These are phyloP conservation scores for Drosophila tripunctata DNA, from an alignment of 2,888 invertebrate genomes.

Conservation along the genomic window DNA sequence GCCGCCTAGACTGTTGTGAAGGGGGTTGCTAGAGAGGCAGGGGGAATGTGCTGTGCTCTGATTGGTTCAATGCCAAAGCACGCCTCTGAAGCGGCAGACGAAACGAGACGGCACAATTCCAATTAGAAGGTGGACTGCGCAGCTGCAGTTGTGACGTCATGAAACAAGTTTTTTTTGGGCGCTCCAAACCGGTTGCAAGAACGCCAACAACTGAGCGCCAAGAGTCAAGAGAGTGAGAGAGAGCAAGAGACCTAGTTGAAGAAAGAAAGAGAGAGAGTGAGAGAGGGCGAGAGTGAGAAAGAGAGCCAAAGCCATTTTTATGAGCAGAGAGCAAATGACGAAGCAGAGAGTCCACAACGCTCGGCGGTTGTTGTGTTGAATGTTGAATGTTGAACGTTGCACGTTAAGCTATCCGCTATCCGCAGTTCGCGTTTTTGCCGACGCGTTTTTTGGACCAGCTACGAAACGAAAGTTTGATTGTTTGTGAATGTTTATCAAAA, in stretches of 20 bases:
- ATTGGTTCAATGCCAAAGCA: conserved; percentile 57
- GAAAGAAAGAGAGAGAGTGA: not conserved
- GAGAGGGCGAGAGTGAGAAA: not conserved
- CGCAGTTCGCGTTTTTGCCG: conserved; percentile 75
- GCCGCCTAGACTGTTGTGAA: conserved; percentile 38
- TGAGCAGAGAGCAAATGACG: conserved; percentile 16
- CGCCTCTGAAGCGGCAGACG: conserved; percentile 49
- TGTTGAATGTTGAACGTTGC: conserved; percentile 64
- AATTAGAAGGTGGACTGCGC: conserved; percentile 57
- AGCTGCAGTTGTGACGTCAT: conserved; percentile 75
- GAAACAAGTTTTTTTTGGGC: conserved; percentile 68
- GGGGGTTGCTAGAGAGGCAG: conserved; percentile 9
- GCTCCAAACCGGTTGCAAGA: conserved; percentile 57
- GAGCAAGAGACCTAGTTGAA: conserved; percentile 1
- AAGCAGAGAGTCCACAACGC: conserved; percentile 9
- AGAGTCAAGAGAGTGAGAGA: not conserved
- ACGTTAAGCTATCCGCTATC: conserved; percentile 46
- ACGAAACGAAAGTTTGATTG: conserved; percentile 5
- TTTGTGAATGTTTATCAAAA: too few species aligned
- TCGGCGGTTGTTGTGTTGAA: conserved; percentile 60
- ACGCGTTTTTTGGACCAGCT: conserved; percentile 69
- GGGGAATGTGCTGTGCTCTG: conserved; percentile 33
- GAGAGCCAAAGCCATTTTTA: conserved; percentile 40
- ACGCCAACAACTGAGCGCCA: conserved; percentile 2
- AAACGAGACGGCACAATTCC: conserved; percentile 32